Evolutionary conservation across 2,113 vertebrate genomes (phyloP), one percentile per base, ranked within the genome.

Genomic region (Melanostigma gelatinosum): DNA sequence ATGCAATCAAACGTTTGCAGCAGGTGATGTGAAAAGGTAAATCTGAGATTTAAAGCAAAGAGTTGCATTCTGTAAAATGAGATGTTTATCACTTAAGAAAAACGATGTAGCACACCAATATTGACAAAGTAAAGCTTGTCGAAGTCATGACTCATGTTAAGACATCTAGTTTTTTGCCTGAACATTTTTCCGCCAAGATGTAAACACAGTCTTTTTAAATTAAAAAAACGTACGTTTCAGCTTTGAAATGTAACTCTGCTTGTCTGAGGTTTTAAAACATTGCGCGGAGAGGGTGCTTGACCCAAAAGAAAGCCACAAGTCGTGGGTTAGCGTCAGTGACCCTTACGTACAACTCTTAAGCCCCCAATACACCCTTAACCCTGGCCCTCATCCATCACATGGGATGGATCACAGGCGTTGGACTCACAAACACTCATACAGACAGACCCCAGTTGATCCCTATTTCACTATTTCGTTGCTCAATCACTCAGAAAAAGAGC

Each of bases 361-460:
- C 77, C 69, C 57, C n/a, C 27, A 85, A 58, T 42, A 71, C 81
- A 80, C 84, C 74, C 87, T 90, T 91, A 90, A 92, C 91, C 92
- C 84, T 48, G 18, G 40, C 66, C 77, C 84, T 89, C 89, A 93
- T 93, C 91, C 83, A 91, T 94, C 92, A 94, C 86, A 90, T 87
- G 86, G 83, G 70, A 83, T 57, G 62, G 85, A 91, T 92, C 86
- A 86, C 68, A 79, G 72, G 74, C 90, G 91, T 82, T 87, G 57
- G 85, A 89, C 77, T 88, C 90, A 84, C 80, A 84, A 60, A 87
- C 88, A 87, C 40, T 72, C 80, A 79, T 62, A 74, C 77, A 84
- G 85, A 87, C 80, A 75, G 81, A 85, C 89, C 91, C 69, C 79
- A 73, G 79, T 90, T 92, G 90, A 93, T 88, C 91, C 88, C 60